These are phyloP conservation scores for Erythrolamprus reginae DNA, from an alignment of 2,113 vertebrate species.

Conservation along the genomic window DNA sequence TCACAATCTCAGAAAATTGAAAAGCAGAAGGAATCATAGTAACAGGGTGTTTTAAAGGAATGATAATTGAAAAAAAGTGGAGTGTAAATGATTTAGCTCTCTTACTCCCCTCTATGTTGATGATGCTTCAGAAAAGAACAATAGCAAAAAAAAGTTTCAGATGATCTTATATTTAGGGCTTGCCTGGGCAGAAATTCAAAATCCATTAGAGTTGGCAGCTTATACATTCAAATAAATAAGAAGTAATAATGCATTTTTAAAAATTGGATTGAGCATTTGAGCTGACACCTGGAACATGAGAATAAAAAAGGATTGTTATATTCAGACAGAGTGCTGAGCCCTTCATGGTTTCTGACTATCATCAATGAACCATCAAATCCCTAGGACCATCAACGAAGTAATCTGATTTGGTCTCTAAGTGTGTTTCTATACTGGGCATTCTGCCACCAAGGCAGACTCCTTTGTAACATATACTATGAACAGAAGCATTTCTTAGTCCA, in stretches of 20 bases:
- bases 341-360: background rate
- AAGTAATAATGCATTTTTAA: background rate
- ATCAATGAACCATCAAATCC: background rate
- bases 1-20: background rate
- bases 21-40: background rate
- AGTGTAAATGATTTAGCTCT: background rate
- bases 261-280: background rate
- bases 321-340: no score
- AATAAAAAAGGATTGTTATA: background rate
- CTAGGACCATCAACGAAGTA: background rate
- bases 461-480: background rate
- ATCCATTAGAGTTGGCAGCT: background rate
- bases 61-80: background rate
- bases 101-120: background rate
- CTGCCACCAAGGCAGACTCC: background rate
- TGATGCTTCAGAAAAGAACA: background rate
- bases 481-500: background rate
- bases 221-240: background rate
- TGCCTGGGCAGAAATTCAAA: background rate
- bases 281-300: background rate
- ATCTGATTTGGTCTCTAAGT: background rate
- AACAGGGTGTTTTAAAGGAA: background rate
- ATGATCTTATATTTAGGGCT: background rate
- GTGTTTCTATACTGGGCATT: background rate
- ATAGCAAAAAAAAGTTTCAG: background rate